A percentile compares a stretch with the other conserved stretches of the same genome.
Conservation (phyloP, 2,888 invertebrate genomes). For the Panopea generosa region DNA sequence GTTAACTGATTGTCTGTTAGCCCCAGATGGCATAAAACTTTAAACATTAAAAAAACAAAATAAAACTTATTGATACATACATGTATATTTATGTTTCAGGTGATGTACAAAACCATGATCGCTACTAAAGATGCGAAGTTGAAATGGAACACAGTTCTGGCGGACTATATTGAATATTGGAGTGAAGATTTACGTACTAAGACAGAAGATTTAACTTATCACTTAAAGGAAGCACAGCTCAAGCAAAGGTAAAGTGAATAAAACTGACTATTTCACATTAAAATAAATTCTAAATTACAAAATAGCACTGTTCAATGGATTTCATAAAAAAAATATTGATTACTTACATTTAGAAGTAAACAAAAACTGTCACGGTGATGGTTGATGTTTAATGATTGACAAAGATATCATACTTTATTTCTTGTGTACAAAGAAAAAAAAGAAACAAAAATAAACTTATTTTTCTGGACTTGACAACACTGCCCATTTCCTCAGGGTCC, state of each 20-base stretch:
- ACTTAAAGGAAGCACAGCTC: conserved; percentile 65
- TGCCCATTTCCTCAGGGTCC: too few species aligned
- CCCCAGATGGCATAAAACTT: too few species aligned
- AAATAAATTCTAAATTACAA: too few species aligned
- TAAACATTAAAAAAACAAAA: too few species aligned
- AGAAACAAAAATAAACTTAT: too few species aligned
- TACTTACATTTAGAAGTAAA: neutral
- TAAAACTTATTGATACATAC: too few species aligned
- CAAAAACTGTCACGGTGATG: neutral
- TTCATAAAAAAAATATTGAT: neutral
- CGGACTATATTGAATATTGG: conserved; percentile 77
- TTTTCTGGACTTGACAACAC: too few species aligned
- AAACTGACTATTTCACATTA: neutral
- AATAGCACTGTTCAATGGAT: too few species aligned
- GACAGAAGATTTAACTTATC: conserved; percentile 67
- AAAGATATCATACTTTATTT: neutral
- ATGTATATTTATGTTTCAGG: too few species aligned
- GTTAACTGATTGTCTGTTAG: too few species aligned
- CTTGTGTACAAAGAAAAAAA: too few species aligned
- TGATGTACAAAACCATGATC: conserved; percentile 64
- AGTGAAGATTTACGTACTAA: conserved; percentile 61
- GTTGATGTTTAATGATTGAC: neutral
- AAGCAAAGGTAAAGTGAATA: conserved; percentile 61
- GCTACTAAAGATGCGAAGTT: conserved; percentile 20
- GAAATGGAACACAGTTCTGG: conserved; percentile 69